Evolutionary conservation across 1,140 invertebrate species (phyloP), one percentile per base, ranked within the genome.

Genomic region (Harpegnathos saltator): DNA sequence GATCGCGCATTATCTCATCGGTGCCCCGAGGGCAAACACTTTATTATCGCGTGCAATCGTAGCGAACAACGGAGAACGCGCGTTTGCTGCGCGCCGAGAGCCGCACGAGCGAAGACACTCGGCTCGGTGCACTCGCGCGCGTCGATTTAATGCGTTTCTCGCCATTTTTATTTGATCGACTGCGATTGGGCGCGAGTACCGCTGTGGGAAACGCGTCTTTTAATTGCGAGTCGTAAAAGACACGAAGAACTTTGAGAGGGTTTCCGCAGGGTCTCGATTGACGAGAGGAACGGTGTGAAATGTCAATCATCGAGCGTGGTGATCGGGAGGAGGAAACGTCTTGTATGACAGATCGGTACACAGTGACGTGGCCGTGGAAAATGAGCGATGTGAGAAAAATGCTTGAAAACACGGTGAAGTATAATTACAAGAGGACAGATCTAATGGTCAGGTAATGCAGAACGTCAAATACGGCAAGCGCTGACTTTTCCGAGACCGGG

Each of bases 1-100:
- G 72, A 87, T 89, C 80, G 68, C 86, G 84, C 84, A 89, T 89
- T 87, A 90, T 90, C 88, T 87, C 87, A 89, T 90, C 86, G 83
- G 69, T 84, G 84, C 89, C 81, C 68, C 89, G 89, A 90, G 88
- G 89, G 89, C 88, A 89, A 86, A 90, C 85, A 75, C 80, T 85
- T 82, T 83, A 87, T 89, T 86, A 84, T 88, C 81, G 88, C 88
- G 72, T 86, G 81, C 83, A 65, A 78, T 69, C 66, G 50, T 78
- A 69, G 33, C 58, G 75, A 81, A 83, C 77, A 82, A 81, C 62
- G 59, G 50, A 78, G 82, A 83, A 59, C 66, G 50, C 52, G 19
- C 50, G 59, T 59, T n/a, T 74, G 63, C 44, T 63, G 66, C 69
- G 24, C 12, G 29, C 0, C 22, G 50, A 26, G 19, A 26, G 19